Percentiles rank a stretch among this genome's conserved stretches.
Conservation (phyloP, 2,113 vertebrate species). For the Tor tambroides region DNA sequence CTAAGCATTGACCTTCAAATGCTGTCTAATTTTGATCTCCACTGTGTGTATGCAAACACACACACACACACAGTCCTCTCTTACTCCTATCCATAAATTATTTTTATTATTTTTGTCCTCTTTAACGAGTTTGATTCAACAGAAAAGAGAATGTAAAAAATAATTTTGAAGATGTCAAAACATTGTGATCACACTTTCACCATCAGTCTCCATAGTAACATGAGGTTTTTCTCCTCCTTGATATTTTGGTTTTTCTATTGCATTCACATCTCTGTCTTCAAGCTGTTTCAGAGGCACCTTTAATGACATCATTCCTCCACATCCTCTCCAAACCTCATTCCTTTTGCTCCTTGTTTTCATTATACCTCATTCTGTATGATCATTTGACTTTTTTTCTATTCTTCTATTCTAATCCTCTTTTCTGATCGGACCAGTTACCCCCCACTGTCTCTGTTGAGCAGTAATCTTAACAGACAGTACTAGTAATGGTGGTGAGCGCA, state of each 20-base stretch:
- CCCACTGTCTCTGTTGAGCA: not conserved
- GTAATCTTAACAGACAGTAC: conserved; percentile 18
- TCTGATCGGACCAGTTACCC: not conserved
- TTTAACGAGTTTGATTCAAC: not conserved
- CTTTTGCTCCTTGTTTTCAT: not conserved
- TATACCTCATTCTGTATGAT: not conserved
- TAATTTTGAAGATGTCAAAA: not conserved
- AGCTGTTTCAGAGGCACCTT: not conserved
- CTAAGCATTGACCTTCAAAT: no score
- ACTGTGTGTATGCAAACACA: no score
- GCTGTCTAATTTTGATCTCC: no score
- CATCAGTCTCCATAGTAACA: not conserved
- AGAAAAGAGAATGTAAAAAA: not conserved
- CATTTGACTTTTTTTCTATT: not conserved
- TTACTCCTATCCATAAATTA: no score
- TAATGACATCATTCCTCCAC: not conserved
- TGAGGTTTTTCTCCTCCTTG: not conserved
- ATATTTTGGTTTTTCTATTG: not conserved
- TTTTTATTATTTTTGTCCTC: not conserved
- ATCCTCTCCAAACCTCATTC: not conserved
- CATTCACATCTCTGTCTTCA: not conserved
- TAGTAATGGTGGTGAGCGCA: conserved; percentile 6
- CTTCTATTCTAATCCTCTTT: not conserved
- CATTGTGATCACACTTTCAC: not conserved
- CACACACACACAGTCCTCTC: not conserved